A percentile compares a stretch with the other conserved stretches of the same genome.
phyloP scores from a whole-genome alignment of 2,888 invertebrate genomes.

The Epirrhoe alternata region DNA sequence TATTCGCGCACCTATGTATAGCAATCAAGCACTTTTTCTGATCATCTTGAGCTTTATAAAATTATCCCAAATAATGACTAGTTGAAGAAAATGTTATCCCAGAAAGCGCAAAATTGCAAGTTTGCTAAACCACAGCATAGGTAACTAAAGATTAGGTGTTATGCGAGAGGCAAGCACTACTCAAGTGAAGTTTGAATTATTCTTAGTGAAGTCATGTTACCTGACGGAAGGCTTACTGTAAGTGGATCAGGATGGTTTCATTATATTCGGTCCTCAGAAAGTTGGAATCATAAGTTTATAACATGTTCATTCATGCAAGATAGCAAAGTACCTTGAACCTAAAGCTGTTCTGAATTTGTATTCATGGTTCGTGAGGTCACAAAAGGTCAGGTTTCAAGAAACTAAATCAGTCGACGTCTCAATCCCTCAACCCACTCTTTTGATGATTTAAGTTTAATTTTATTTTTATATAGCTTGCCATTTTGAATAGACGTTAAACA shows the following conservation, averaged over 20 bases:
- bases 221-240: constrained; percentile 40
- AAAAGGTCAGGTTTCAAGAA: too few species aligned
- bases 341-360: too few species aligned
- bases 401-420: too few species aligned
- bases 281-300: not conserved
- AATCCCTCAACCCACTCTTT: not conserved
- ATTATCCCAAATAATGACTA: too few species aligned
- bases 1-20: too few species aligned
- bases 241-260: constrained; percentile 12
- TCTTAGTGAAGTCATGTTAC: constrained; percentile 46
- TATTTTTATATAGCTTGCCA: not conserved
- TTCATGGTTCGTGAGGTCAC: too few species aligned
- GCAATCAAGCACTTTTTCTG: too few species aligned
- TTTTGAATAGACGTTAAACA: not conserved
- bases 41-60: too few species aligned
- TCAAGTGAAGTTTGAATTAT: constrained; percentile 46
- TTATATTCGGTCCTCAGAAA: constrained; percentile 1
- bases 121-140: constrained; percentile 14
- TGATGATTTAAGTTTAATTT: not conserved
- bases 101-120: constrained; percentile 8
- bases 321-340: too few species aligned
- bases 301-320: too few species aligned
- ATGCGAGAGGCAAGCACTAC: constrained; percentile 48
- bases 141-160: constrained; percentile 48
- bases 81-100: too few species aligned